Base-by-base conservation (phyloP, 1,140 invertebrate species). In the Arion vulgaris region DNA sequence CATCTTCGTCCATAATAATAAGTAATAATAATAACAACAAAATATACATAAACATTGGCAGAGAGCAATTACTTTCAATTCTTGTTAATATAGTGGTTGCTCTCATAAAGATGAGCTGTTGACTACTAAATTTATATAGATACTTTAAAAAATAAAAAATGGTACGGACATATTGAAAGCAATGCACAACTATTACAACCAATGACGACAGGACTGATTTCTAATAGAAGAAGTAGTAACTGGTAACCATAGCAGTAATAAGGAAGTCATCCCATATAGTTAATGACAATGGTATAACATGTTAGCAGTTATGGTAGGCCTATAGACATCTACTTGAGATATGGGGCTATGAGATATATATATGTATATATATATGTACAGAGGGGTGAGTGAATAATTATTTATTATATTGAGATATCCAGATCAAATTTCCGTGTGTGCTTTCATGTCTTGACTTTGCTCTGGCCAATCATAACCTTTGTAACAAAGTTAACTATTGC, bases 401-500 rank as follows among this genome's bases (percentile, higher is more conserved):
- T n/a, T 32, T 66, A 17, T 7, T 32, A 34, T 57, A 23, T 2
- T 57, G 51, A 57, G 23, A 57, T 57, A 57, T 19, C 19, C 4
- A 23, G 19, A 45, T 45, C 26, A 9, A 66, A 28, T 28, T 32
- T 32, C 5, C 62, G 28, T 28, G 62, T 2, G 28, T 32, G n/a
- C 19, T 28, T 45, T 82, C 85, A 88, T 77, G 87, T 88, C 81
- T 91, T 91, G 39, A 88, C 85, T 75, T 89, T 91, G 83, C 86
- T 88, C 83, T 91, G 90, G 72, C 91, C 91, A 85, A 92, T 89
- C 90, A 92, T 91, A 75, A 98, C 96, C 93, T 98, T 98, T 90
- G 97, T 97, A 49, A 98, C 96, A 93, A 98, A 99, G 92, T 98
- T 98, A 79, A 98, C 97, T 90, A 99, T 98, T 51, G 97, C 97